Percentiles rank a stretch among this genome's conserved stretches.
Conservation (phyloP, 1,140 invertebrate species). For the Rhagoletis zephyria region DNA sequence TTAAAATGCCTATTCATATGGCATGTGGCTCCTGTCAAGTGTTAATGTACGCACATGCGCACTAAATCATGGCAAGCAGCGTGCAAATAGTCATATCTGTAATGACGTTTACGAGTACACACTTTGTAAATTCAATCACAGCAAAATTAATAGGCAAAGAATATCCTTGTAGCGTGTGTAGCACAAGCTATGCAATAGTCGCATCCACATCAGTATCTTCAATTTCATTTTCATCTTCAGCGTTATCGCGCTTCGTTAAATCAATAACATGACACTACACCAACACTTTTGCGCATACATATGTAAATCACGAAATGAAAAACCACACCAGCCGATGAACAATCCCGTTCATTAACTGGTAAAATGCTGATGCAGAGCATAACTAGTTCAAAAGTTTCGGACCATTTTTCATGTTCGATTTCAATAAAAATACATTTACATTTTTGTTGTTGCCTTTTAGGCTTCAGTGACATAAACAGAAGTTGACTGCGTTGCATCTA, state of each 20-base stretch:
- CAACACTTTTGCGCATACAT: not conserved
- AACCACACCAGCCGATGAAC: too few species aligned
- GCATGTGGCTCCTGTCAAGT: conserved; percentile 8
- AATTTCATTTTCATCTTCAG: not conserved
- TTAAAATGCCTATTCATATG: conserved; percentile 30
- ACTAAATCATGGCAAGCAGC: not conserved
- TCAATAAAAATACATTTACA: too few species aligned
- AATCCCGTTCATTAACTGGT: too few species aligned
- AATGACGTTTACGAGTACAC: not conserved
- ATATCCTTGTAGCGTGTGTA: not conserved
- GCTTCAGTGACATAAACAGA: too few species aligned
- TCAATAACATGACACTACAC: not conserved
- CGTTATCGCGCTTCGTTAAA: not conserved
- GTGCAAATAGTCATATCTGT: conserved; percentile 1
- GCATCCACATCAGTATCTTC: not conserved
- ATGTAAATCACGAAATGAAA: too few species aligned
- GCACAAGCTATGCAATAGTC: not conserved
- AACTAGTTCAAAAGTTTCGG: too few species aligned
- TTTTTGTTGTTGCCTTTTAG: too few species aligned
- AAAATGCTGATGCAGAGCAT: too few species aligned
- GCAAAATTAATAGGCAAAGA: conserved; percentile 29
- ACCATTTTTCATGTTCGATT: too few species aligned
- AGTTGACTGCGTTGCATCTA: too few species aligned
- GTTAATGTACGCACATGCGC: not conserved
- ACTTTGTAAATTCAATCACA: conserved; percentile 28